Conservation (phyloP, 2,113 vertebrate species). For the Neoarius graeffei region DNA sequence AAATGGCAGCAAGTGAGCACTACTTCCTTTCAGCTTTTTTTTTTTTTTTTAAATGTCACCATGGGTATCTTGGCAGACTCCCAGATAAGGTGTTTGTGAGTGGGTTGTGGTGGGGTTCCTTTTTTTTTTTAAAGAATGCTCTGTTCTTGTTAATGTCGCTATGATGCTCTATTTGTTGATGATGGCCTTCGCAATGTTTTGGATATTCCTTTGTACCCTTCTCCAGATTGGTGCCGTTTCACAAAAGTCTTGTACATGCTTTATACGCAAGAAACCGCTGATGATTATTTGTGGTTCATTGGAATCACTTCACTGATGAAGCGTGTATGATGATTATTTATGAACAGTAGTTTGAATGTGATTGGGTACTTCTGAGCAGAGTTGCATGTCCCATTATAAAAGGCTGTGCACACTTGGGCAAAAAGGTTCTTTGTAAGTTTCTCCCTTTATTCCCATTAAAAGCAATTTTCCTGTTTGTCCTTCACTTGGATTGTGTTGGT, state of each 20-base stretch:
- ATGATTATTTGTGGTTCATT: background rate
- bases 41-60: too few species aligned
- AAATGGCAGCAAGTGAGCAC: too few species aligned
- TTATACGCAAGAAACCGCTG: background rate
- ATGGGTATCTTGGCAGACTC: background rate
- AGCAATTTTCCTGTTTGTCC: background rate
- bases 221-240: too few species aligned
- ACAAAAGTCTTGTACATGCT: background rate
- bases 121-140: background rate
- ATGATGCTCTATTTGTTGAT: too few species aligned
- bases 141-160: too few species aligned
- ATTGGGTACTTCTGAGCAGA: background rate
- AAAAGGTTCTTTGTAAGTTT: background rate
- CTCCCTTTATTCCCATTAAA: background rate
- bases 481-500: background rate
- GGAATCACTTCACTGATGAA: background rate
- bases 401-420: background rate
- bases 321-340: background rate
- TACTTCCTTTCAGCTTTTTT: background rate
- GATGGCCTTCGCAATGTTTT: too few species aligned
- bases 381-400: background rate
- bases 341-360: background rate
- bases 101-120: background rate
- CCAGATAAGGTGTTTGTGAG: too few species aligned
- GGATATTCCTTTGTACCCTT: too few species aligned